Evolutionary conservation across 2,797 vertebrate species (phyloP).

Genomic region (Melanotaenia maccullochi): DNA sequence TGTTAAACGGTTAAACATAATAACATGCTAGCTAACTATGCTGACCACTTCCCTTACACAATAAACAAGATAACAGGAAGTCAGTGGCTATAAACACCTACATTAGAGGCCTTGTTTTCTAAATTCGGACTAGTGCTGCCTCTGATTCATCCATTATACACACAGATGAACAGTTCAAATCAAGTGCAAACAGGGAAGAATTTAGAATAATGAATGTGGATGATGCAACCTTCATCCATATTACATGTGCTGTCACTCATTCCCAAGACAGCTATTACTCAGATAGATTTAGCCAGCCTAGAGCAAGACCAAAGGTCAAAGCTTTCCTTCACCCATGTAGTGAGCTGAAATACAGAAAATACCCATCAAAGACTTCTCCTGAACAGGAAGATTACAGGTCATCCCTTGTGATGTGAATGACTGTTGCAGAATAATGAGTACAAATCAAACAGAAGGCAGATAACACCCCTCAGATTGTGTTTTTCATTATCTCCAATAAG

Average conservation of each 20-base stretch:
- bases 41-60: no score
- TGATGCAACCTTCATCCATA: slow-evolving; percentile 29
- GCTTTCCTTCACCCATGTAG: slow-evolving; percentile 11
- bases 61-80: no score
- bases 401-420: slow-evolving; percentile 27
- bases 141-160: slow-evolving; percentile 32
- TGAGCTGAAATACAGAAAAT: slow-evolving; percentile 11
- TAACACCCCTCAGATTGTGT: slow-evolving; percentile 31
- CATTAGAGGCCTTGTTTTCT: slow-evolving; percentile 3
- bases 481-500: slow-evolving; percentile 56
- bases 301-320: slow-evolving; percentile 2
- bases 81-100: no score
- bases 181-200: slow-evolving; percentile 20
- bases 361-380: slow-evolving; percentile 15
- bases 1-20: no score
- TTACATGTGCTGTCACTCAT: slow-evolving; percentile 18
- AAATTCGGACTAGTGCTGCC: slow-evolving; percentile 11
- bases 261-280: slow-evolving; percentile 32
- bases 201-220: slow-evolving; percentile 32
- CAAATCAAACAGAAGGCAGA: slow-evolving; percentile 38
- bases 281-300: slow-evolving; percentile 8
- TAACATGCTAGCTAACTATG: no score
- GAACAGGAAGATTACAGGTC: slow-evolving; percentile 29
- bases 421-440: slow-evolving; percentile 29
- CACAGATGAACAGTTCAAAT: slow-evolving; percentile 14